Percentiles rank a stretch among this genome's conserved stretches.
Conservation (phyloP, 2,888 invertebrate genomes). For the Nudaria mundana region DNA sequence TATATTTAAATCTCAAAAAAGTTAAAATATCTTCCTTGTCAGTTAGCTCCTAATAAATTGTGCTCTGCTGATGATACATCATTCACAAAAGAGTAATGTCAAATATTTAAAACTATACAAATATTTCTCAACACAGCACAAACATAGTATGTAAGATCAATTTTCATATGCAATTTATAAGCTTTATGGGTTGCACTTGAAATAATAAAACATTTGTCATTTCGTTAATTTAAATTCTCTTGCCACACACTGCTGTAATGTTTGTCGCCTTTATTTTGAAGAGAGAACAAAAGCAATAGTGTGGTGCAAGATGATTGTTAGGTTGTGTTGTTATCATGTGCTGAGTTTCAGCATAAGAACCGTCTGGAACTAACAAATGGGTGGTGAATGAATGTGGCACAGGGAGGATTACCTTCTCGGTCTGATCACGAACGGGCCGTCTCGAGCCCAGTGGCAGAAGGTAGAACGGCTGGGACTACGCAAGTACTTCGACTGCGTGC, state of each 20-base stretch:
- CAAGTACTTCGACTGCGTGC: constrained; percentile 88
- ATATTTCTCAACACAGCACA: constrained; percentile 55
- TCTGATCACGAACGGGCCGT: constrained; percentile 93
- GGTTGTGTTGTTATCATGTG: constrained; percentile 59
- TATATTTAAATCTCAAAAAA: constrained; percentile 12
- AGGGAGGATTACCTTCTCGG: constrained; percentile 88
- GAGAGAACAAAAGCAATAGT: constrained; percentile 30
- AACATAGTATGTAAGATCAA: constrained; percentile 46
- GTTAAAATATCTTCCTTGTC: constrained; percentile 59
- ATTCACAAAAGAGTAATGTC: background rate
- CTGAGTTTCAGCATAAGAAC: constrained; percentile 69
- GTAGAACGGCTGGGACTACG: constrained; percentile 85
- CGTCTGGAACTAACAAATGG: constrained; percentile 63
- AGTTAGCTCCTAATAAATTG: constrained; percentile 40
- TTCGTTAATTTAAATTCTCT: constrained; percentile 51
- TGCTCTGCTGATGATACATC: constrained; percentile 52
- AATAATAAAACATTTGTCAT: constrained; percentile 27
- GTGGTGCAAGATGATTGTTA: constrained; percentile 58
- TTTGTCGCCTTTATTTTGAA: constrained; percentile 7
- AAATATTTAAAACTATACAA: background rate
- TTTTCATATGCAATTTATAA: constrained; percentile 64
- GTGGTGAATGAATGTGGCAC: constrained; percentile 73
- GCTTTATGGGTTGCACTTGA: constrained; percentile 57
- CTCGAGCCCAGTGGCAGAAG: constrained; percentile 94
- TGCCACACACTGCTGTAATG: constrained; percentile 48